Conservation (phyloP, 2,797 vertebrate species). For the Sebastes umbrosus region DNA sequence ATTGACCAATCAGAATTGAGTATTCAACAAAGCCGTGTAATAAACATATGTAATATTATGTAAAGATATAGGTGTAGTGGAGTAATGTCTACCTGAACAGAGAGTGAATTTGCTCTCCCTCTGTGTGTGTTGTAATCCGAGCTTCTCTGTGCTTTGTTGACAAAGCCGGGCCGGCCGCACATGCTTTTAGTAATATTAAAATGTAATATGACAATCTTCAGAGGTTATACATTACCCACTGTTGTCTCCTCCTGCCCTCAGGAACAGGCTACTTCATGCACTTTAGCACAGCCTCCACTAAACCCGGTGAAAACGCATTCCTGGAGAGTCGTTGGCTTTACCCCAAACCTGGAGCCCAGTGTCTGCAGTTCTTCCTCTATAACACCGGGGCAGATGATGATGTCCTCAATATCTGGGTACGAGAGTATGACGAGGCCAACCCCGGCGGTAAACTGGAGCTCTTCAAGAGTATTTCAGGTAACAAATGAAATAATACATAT, state of each 20-base stretch:
- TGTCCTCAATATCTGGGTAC: constrained; percentile 79
- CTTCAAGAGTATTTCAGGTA: constrained; percentile 67
- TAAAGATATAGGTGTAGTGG: no score
- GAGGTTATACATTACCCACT: neutral
- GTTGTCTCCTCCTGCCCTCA: constrained; percentile 62
- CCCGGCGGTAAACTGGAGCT: constrained; percentile 44
- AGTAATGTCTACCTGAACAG: no score
- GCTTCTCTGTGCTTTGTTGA: no score
- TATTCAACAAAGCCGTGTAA: accelerated
- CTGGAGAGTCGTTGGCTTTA: constrained; percentile 87
- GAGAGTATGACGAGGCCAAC: constrained; percentile 71
- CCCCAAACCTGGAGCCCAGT: constrained; percentile 86
- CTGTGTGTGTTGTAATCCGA: no score
- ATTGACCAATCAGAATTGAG: no score
- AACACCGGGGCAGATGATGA: constrained; percentile 79
- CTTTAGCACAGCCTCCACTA: constrained; percentile 75
- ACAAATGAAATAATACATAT: neutral
- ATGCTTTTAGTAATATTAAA: no score
- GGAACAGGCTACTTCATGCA: constrained; percentile 90
- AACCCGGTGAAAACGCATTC: constrained; percentile 53
- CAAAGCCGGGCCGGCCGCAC: no score
- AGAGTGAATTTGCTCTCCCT: no score
- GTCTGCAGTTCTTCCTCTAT: constrained; percentile 89
- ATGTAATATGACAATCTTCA: neutral
- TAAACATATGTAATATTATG: no score